A percentile compares a stretch with the other conserved stretches of the same genome.
Conservation (phyloP, 2,888 invertebrate species). For the Dermolepida albohirtum region DNA sequence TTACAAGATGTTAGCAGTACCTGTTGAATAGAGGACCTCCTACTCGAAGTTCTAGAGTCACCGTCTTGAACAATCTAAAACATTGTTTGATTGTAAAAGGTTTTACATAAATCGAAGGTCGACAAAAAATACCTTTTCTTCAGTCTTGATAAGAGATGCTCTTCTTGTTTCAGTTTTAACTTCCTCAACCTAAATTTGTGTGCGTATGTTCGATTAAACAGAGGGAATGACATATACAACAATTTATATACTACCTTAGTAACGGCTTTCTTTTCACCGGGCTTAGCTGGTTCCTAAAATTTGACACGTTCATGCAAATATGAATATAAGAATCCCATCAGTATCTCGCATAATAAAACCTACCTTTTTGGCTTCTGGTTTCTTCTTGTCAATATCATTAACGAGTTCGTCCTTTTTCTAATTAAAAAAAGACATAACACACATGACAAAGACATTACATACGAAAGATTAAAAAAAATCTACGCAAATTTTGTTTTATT, state of each 20-base stretch:
- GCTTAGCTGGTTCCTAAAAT: constrained; percentile 47
- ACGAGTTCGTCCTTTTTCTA: constrained; percentile 61
- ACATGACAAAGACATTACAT: neutral
- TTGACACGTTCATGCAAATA: constrained; percentile 1
- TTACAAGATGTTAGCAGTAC: constrained; percentile 47
- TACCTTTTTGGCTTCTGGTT: constrained; percentile 68
- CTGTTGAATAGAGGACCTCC: constrained; percentile 62
- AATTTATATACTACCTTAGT: constrained; percentile 57
- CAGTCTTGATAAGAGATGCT: constrained; percentile 61
- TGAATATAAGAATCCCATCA: constrained; percentile 6
- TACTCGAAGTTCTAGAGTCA: constrained; percentile 58
- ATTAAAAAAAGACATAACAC: constrained; percentile 32
- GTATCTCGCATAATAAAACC: constrained; percentile 15
- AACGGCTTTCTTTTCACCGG: constrained; percentile 50
- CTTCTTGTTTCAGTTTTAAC: constrained; percentile 61
- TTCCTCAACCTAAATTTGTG: constrained; percentile 59
- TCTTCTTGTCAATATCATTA: constrained; percentile 63
- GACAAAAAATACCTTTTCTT: constrained; percentile 57
- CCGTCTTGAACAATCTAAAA: constrained; percentile 61
- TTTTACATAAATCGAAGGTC: neutral
- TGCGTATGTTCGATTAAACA: constrained; percentile 32
- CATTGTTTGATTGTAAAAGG: constrained; percentile 20
- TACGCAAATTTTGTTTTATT: neutral
- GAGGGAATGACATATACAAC: constrained; percentile 6
- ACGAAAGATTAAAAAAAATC: constrained; percentile 1